Evolutionary conservation across 23 tunicate genomes (phyloP).

Genomic region (Ciona savignyi): DNA sequence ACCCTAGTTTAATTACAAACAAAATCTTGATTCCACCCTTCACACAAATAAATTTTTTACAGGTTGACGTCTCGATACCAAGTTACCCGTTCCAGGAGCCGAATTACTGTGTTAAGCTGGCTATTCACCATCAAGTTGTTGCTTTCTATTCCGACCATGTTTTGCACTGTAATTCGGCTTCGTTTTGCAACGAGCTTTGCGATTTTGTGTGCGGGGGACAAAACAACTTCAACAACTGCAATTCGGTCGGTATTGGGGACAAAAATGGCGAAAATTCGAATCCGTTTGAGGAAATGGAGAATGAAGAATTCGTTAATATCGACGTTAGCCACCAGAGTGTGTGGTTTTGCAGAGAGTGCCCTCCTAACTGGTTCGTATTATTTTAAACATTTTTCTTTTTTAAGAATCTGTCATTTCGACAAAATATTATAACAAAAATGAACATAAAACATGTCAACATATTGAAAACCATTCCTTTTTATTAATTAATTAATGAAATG

Average conservation of each 20-base stretch:
- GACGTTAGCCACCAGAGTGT: constrained; percentile 24
- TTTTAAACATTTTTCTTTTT: too few relatives aligned
- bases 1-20: too few relatives aligned
- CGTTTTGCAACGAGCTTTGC: constrained; percentile 22
- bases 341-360: constrained; percentile 16
- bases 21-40: too few relatives aligned
- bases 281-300: neutral
- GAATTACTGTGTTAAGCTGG: constrained; percentile 18
- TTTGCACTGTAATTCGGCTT: constrained; percentile 11
- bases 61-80: constrained; percentile 20
- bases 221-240: neutral
- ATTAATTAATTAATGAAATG: too few relatives aligned
- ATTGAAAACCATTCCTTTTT: too few relatives aligned
- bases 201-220: constrained; percentile 24
- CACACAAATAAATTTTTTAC: too few relatives aligned
- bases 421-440: too few relatives aligned
- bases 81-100: constrained; percentile 13
- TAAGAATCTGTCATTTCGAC: too few relatives aligned
- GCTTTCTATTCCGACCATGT: constrained; percentile 24
- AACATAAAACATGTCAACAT: too few relatives aligned
- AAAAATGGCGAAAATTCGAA: neutral
- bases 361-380: too few relatives aligned
- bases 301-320: constrained; percentile 14
- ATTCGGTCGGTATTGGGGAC: too few relatives aligned
- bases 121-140: constrained; percentile 17